phyloP scores from a whole-genome alignment of 1,140 invertebrate species.

The Lasioglossum albipes region DNA sequence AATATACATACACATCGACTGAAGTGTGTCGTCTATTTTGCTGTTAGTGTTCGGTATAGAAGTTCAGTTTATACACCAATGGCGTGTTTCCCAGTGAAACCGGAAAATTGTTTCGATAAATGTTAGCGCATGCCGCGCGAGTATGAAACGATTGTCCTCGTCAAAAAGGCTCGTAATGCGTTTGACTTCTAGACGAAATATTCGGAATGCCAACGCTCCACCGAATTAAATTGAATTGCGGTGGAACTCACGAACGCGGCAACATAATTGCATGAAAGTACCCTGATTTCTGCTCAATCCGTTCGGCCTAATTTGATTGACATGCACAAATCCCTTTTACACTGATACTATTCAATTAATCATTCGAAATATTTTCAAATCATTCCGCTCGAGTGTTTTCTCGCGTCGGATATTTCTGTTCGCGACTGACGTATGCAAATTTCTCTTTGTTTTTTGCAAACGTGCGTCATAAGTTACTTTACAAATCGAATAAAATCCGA shows the following conservation, averaged over 20 bases:
- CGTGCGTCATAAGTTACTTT: no score
- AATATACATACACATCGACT: neutral
- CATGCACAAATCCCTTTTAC: neutral
- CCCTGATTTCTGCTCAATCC: constrained; percentile 29
- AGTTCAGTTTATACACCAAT: neutral
- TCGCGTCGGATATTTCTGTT: neutral
- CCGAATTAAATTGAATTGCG: constrained; percentile 11
- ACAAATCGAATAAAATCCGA: no score
- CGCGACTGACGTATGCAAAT: no score
- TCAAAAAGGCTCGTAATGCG: neutral
- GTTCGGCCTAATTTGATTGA: neutral
- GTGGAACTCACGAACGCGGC: neutral
- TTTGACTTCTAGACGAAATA: constrained; percentile 28
- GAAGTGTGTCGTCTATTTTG: neutral
- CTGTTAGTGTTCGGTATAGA: no score
- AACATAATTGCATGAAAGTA: constrained; percentile 11
- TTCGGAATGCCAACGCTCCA: constrained; percentile 18
- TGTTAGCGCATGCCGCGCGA: neutral
- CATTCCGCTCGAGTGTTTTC: neutral
- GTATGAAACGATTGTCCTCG: neutral
- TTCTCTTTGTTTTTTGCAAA: no score
- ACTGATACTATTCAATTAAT: neutral
- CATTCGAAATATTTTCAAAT: neutral
- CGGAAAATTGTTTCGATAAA: neutral
- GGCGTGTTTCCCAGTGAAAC: neutral